phyloP scores from a whole-genome alignment of 2,113 vertebrate species.

The Scytalopus superciliaris region DNA sequence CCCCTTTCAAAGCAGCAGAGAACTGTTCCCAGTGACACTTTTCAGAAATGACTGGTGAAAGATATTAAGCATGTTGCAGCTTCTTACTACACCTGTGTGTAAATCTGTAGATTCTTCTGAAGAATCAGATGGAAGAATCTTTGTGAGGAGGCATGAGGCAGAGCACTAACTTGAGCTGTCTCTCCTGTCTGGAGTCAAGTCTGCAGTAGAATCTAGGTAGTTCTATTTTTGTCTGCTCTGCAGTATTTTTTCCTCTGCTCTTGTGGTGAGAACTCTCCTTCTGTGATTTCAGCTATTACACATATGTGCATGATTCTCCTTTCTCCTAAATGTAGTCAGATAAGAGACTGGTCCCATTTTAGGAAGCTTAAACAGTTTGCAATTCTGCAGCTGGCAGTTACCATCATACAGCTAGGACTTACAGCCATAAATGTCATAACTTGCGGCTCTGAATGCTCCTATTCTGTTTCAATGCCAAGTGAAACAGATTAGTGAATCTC shows the following conservation, averaged over 20 bases:
- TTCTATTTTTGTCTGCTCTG: constrained; percentile 1
- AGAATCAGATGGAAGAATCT: background rate
- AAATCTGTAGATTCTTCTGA: background rate
- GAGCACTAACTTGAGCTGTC: background rate
- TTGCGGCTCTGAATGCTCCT: background rate
- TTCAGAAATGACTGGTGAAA: background rate
- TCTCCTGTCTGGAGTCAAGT: background rate
- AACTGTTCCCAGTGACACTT: background rate
- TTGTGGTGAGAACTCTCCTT: background rate
- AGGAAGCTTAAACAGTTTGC: background rate
- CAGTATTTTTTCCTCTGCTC: background rate
- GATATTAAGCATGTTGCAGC: background rate
- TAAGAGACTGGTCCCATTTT: background rate
- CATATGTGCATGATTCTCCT: background rate
- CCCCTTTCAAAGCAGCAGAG: background rate
- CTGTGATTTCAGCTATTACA: background rate
- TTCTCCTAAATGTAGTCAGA: background rate
- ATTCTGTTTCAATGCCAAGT: background rate
- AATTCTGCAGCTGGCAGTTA: constrained; percentile 3
- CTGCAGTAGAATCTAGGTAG: background rate
- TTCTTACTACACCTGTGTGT: background rate
- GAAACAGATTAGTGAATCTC: constrained; percentile 10
- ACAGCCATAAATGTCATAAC: constrained; percentile 7
- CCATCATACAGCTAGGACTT: background rate
- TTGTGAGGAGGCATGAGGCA: background rate